Percentiles rank a stretch among this genome's conserved stretches.
phyloP scores from a whole-genome alignment of 2,888 invertebrate genomes.

The Caenorhabditis sp. region DNA sequence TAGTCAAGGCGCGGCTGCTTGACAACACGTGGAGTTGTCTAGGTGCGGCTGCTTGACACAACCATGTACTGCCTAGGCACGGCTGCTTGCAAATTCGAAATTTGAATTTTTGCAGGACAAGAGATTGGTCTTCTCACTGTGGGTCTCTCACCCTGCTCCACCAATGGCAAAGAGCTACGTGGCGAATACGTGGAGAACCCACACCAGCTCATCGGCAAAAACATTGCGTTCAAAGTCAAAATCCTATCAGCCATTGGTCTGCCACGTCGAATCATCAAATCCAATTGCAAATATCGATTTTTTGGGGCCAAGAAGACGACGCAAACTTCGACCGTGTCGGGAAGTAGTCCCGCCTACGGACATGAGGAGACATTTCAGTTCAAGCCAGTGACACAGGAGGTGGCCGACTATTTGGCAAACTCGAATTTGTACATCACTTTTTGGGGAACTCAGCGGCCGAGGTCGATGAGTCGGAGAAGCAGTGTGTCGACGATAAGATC shows the following conservation, averaged over 20 bases:
- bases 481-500: constrained; percentile 23
- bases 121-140: constrained; percentile 72
- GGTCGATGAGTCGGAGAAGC: constrained; percentile 16
- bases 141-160: constrained; percentile 74
- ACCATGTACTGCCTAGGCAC: too few species aligned
- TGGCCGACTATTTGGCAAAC: constrained; percentile 73
- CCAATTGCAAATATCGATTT: constrained; percentile 73
- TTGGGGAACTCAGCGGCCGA: constrained; percentile 73
- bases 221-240: constrained; percentile 74
- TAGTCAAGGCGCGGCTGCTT: too few species aligned
- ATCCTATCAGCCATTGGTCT: constrained; percentile 74
- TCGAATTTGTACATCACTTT: constrained; percentile 74
- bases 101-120: constrained; percentile 45
- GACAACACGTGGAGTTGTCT: too few species aligned
- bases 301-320: constrained; percentile 73
- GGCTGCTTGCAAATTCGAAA: too few species aligned
- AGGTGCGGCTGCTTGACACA: too few species aligned
- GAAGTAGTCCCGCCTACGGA: constrained; percentile 74
- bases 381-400: constrained; percentile 73
- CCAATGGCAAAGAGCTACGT: constrained; percentile 74
- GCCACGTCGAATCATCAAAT: constrained; percentile 74
- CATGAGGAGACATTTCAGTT: constrained; percentile 73
- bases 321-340: constrained; percentile 67
- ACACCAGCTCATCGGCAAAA: constrained; percentile 73
- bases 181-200: constrained; percentile 75